Evolutionary conservation across 2,888 invertebrate genomes (phyloP), one percentile per base, ranked within the genome.

Genomic region (Drosophila parthenogenetica): DNA sequence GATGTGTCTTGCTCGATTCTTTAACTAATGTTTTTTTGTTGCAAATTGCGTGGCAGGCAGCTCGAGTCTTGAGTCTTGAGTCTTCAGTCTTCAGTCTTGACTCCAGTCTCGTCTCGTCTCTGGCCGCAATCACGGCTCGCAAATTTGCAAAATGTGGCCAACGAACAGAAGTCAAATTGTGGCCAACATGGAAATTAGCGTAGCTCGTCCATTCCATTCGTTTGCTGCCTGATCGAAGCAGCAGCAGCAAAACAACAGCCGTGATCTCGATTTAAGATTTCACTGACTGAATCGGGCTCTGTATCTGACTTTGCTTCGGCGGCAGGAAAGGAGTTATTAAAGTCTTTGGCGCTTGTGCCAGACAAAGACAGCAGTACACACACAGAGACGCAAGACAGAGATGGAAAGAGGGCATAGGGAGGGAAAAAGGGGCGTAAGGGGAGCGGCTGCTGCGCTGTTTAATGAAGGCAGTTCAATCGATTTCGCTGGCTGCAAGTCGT

Each of bases 271-370:
- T 68, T 69, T 54, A 58, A 57, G 42, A 66, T 58, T 45, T 60
- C 17, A 17, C 43, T 13, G 22, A 45, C 45, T 43, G 19, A 22
- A 19, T 43, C 17, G 17, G 35, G 3, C 35, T 13, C 19, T 14
- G 37, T 49, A 39, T 63, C 35, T 45, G 60, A 45, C 50, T 46
- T 45, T 70, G 76, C 68, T 69, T 81, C 81, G 81, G 84, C 71
- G 79, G 86, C 81, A 88, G 89, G 87, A 88, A 88, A 84, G 84
- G 80, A 88, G 88, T 88, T 89, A 88, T 88, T 88, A 88, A 77
- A 77, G 62, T 74, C 69, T 67, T 67, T 70, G 69, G 75, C 66
- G 69, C 76, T 76, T 76, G 76, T 51, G 71, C 53, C 73, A 68
- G 58, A 75, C 73, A 50, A 49, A 66, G 63, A 75, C 32, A 46